Conservation (phyloP, 2,113 vertebrate species). For the Neodontobutis hainanensis region DNA sequence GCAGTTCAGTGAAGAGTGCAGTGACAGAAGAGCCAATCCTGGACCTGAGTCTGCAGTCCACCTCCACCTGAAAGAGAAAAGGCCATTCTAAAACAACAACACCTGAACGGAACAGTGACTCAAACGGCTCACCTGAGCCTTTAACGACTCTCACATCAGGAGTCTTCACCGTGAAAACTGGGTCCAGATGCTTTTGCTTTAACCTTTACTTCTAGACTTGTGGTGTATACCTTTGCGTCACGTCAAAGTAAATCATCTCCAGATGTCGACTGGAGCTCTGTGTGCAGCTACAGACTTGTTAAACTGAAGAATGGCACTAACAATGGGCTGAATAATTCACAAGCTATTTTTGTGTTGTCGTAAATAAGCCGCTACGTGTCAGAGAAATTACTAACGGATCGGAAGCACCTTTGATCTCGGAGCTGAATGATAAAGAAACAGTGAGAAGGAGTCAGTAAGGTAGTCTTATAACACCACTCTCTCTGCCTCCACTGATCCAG, state of each 20-base stretch:
- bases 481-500: neutral
- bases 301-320: constrained; percentile 24
- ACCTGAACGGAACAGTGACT: no score
- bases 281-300: constrained; percentile 25
- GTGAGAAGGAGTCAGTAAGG: neutral
- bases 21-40: no score
- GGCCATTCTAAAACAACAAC: no score
- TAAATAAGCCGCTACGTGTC: constrained; percentile 4
- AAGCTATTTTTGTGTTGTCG: constrained; percentile 26
- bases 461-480: neutral
- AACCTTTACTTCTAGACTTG: no score
- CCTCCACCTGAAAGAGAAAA: no score
- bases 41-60: no score
- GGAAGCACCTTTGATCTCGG: neutral
- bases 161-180: no score
- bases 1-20: no score
- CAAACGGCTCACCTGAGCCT: no score
- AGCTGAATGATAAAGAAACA: neutral
- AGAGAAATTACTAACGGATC: neutral
- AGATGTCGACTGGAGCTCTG: constrained; percentile 17
- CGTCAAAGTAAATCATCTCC: neutral
- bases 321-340: constrained; percentile 21
- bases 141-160: no score
- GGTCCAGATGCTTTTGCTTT: no score
- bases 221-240: no score